Conservation (phyloP, 2,797 vertebrate genomes). For the Sebastes paucispinis region DNA sequence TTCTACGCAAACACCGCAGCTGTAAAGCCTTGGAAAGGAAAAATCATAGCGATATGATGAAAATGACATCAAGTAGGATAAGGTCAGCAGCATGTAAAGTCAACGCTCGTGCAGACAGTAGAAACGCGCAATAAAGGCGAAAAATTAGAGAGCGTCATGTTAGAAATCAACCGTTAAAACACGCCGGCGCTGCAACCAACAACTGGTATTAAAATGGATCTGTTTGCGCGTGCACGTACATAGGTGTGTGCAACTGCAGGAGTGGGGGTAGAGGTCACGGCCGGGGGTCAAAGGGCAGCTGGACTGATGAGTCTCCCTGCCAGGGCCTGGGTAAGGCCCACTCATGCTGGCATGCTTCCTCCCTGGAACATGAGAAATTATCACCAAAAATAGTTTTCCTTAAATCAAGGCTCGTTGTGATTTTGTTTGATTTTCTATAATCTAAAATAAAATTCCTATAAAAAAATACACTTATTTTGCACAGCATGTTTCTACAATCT, state of each 20-base stretch:
- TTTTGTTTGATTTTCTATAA: not conserved
- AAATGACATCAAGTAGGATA: constrained; percentile 63
- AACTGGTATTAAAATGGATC: constrained; percentile 67
- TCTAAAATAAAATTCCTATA: too few relatives aligned
- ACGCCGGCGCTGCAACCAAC: constrained; percentile 13
- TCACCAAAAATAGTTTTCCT: not conserved
- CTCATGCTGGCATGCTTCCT: constrained; percentile 87
- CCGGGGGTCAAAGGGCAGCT: constrained; percentile 81
- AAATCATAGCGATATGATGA: constrained; percentile 61
- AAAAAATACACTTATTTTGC: not conserved
- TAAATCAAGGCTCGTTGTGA: not conserved
- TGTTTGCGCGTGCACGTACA: constrained; percentile 14
- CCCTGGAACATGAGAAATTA: constrained; percentile 52
- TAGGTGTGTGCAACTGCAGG: constrained; percentile 78
- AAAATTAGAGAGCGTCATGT: constrained; percentile 27
- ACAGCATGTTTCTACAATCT: not conserved
- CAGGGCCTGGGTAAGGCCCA: constrained; percentile 83
- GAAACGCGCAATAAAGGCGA: not conserved
- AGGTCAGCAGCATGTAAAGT: constrained; percentile 62
- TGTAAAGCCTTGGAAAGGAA: not conserved
- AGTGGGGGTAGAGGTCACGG: constrained; percentile 71
- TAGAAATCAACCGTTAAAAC: constrained; percentile 2
- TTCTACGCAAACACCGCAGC: constrained; percentile 27
- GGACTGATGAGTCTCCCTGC: constrained; percentile 80
- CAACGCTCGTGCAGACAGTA: not conserved